Evolutionary conservation across 2,888 invertebrate species (phyloP), one percentile per base, ranked within the genome.

Genomic region (Cryptus viduatorius): DNA sequence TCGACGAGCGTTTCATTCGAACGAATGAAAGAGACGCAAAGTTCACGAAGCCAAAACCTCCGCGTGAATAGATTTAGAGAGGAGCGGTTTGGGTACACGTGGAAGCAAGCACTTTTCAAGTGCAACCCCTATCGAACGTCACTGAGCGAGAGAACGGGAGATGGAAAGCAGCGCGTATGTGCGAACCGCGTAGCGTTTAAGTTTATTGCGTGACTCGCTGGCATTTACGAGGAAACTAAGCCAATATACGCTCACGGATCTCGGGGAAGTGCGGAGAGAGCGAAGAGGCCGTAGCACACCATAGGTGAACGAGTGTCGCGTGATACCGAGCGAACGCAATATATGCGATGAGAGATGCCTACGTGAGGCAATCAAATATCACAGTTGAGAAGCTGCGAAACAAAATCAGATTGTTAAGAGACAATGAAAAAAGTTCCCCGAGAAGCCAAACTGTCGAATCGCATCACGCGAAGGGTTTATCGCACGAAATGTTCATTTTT

Each of bases 211-310:
- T 65, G 64, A 61, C 73, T 48, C 56, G 64, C 69, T 75, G 81
- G 73, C 78, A 65, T 84, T 81, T 81, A 81, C 78, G 84, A 84
- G 78, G 65, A 84, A 71, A 81, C 78, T 56, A 48, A 69, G 69
- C 73, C 81, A 71, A 84, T 77, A 84, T 24, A 48, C 56, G 37
- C 56, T 82, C 59, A 64, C 71, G 79, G 24, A 82, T 83, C 71
- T 12, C 75, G 5, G 65, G 67, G 48, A 82, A 72, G 75, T 50
- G 83, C 75, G 64, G 77, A 75, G 79, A 56, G 77, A 75, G 75
- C 53, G 76, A 72, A 83, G 72, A 68, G 82, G 71, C 83, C 64
- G 16, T 16, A 29, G 48, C 31, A 59, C 77, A 85, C 37, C 65
- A 79, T 48, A 50, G 48, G 59, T 53, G 53, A 67, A 29, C 50